These are phyloP conservation scores for Peromyscus maniculatus DNA, from an alignment of 2,113 vertebrate genomes.

Conservation along the genomic window DNA sequence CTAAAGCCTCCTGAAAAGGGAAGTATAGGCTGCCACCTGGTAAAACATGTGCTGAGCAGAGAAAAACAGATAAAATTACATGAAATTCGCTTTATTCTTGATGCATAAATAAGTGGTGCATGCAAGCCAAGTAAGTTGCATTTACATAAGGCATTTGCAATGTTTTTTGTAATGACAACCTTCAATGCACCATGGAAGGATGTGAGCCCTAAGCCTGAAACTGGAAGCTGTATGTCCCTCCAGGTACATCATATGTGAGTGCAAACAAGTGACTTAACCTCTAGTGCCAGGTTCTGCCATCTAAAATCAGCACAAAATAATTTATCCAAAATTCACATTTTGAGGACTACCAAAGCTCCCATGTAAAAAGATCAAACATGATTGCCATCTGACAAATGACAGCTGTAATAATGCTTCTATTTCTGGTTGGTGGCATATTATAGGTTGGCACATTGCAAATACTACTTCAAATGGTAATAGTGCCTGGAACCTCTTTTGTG, in stretches of 20 bases:
- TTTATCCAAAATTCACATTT: conserved; percentile 1
- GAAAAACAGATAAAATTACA: neutral
- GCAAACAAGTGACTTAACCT: neutral
- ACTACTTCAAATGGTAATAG: neutral
- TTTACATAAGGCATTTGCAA: neutral
- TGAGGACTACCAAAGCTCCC: neutral
- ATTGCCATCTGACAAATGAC: neutral
- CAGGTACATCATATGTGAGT: neutral
- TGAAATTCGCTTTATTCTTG: neutral
- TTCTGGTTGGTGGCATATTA: neutral
- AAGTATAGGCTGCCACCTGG: neutral
- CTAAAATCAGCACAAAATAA: neutral
- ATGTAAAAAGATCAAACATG: neutral
- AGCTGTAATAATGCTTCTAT: neutral
- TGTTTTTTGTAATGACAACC: neutral
- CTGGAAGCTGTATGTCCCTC: neutral
- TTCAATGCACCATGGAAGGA: neutral
- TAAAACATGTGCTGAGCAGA: neutral
- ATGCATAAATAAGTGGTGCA: neutral
- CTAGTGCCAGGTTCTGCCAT: neutral
- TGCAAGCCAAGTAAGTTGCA: neutral
- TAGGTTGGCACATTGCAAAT: neutral
- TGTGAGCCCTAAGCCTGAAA: neutral
- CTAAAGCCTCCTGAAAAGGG: neutral
- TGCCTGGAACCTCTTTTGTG: neutral